Evolutionary conservation across 2,113 vertebrate genomes (phyloP).

Genomic region (Pygoscelis adeliae): DNA sequence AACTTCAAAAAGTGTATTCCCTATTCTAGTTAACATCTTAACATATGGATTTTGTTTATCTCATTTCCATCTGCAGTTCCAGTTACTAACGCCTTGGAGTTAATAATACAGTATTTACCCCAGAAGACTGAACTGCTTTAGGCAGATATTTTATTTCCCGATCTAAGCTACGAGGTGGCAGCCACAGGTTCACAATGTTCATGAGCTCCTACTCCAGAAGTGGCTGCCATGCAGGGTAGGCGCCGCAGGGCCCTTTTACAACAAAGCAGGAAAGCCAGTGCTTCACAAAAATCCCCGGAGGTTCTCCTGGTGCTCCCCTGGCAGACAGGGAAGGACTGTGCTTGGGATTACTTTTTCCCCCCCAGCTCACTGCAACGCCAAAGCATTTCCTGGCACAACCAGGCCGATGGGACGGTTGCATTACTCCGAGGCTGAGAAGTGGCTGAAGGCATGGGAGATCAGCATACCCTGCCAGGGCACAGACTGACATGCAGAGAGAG

Average conservation of each 20-base stretch:
- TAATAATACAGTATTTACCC: neutral
- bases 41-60: neutral
- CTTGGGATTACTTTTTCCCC: neutral
- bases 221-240: rapidly evolving
- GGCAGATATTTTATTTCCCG: neutral
- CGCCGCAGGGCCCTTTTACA: neutral
- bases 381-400: neutral
- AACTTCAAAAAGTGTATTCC: neutral
- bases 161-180: neutral
- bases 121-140: neutral
- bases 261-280: neutral
- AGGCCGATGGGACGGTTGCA: neutral
- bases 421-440: rapidly evolving
- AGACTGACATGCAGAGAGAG: rapidly evolving
- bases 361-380: rapidly evolving
- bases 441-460: neutral
- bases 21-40: neutral
- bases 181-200: rapidly evolving
- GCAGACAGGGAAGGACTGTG: neutral
- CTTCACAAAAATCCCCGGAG: neutral
- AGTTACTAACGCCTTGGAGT: neutral
- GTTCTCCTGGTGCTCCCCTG: neutral
- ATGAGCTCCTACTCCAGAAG: neutral
- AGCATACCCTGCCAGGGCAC: neutral
- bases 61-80: neutral